Evolutionary conservation across 2,888 invertebrate genomes (phyloP).

Genomic region (Drosophila pseudotakahashii): DNA sequence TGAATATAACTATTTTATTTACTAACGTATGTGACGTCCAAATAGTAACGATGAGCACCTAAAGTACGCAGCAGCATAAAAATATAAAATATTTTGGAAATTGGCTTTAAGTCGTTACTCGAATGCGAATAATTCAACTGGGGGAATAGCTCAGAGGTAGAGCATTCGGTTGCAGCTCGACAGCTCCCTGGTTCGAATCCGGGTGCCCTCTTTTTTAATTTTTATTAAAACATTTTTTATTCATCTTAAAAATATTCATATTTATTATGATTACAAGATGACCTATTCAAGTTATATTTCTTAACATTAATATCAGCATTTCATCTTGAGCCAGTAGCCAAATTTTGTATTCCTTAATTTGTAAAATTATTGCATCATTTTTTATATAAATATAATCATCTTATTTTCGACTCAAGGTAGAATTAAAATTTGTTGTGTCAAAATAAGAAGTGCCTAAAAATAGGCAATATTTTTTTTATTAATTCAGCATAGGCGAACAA

Average conservation of each 20-base stretch:
- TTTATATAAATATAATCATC: neutral
- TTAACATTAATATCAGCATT: no score
- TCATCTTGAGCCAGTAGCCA: neutral
- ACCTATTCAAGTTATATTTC: neutral
- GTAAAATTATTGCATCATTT: neutral
- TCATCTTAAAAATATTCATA: no score
- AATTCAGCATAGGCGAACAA: no score
- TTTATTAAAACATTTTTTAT: no score
- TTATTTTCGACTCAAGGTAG: neutral
- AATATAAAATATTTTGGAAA: no score
- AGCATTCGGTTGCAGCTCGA: slow-evolving; percentile 77
- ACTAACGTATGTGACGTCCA: neutral
- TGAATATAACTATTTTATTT: neutral
- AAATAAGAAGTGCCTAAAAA: neutral
- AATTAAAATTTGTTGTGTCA: neutral
- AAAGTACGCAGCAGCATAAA: no score
- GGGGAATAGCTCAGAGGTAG: slow-evolving; percentile 77
- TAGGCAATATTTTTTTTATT: neutral
- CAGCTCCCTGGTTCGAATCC: slow-evolving; percentile 76
- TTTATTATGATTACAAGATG: neutral
- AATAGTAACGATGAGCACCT: no score
- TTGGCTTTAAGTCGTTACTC: no score
- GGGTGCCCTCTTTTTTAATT: slow-evolving; percentile 63
- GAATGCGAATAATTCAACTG: slow-evolving; percentile 8
- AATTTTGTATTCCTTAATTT: neutral